Conservation (phyloP, 2,113 vertebrate species). For the Sceloporus undulatus region DNA sequence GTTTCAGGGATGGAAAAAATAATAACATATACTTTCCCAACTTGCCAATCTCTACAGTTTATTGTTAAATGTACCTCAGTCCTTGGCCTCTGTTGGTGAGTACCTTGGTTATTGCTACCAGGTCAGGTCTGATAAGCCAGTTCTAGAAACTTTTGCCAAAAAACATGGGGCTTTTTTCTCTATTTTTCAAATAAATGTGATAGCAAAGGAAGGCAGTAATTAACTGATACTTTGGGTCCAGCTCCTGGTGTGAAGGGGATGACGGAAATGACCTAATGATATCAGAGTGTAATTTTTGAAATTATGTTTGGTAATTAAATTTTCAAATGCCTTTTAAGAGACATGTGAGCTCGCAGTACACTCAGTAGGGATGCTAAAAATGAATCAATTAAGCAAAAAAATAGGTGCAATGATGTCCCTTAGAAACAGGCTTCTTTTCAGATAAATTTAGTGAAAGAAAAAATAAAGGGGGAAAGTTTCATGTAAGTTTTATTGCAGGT, state of each 20-base stretch:
- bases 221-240: not conserved
- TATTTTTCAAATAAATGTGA: slow-evolving; percentile 12
- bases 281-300: slow-evolving; percentile 1
- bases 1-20: not conserved
- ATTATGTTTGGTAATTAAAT: slow-evolving; percentile 42
- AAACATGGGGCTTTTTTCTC: not conserved
- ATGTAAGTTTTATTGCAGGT: not conserved
- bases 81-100: not conserved
- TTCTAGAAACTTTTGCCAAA: not conserved
- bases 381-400: not conserved
- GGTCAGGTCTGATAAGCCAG: not conserved
- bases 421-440: slow-evolving; percentile 8
- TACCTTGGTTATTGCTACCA: not conserved
- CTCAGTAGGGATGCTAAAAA: slow-evolving; percentile 9
- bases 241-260: slow-evolving; percentile 1
- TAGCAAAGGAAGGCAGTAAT: not conserved
- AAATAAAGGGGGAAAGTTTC: not conserved
- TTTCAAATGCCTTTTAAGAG: slow-evolving; percentile 40
- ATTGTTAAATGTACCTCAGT: fast-evolving
- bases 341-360: slow-evolving; percentile 16
- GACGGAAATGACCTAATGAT: slow-evolving; percentile 29
- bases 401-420: slow-evolving; percentile 13
- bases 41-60: not conserved
- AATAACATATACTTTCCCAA: slow-evolving; percentile 8
- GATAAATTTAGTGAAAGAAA: not conserved